Conservation (phyloP, 2,888 invertebrate species). For the Sepiola atlantica region DNA sequence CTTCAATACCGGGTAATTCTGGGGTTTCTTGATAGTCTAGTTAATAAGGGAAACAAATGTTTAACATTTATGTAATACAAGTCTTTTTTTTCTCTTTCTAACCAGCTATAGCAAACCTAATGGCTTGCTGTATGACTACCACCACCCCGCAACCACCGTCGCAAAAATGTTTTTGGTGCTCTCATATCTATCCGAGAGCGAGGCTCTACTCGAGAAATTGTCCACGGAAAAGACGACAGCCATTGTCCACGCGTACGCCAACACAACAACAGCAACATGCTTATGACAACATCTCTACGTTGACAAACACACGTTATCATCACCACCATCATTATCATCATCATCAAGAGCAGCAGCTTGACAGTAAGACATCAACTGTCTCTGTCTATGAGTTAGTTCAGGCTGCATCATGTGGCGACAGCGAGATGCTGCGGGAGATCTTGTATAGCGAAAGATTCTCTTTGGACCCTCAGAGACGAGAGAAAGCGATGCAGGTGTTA, state of each 20-base stretch:
- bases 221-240: slow-evolving; percentile 18
- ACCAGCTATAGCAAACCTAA: background rate
- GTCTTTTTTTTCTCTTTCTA: background rate
- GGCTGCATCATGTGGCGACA: slow-evolving; percentile 37
- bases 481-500: background rate
- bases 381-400: background rate
- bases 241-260: background rate
- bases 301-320: background rate
- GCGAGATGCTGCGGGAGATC: background rate
- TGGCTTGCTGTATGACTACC: background rate
- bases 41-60: too few species aligned
- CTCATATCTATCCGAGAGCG: slow-evolving; percentile 22
- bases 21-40: too few species aligned
- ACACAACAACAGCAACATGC: background rate
- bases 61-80: too few species aligned
- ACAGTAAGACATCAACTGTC: background rate
- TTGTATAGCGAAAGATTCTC: background rate
- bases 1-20: too few species aligned
- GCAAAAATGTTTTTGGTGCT: slow-evolving; percentile 15
- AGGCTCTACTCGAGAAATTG: slow-evolving; percentile 16
- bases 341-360: background rate
- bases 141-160: background rate
- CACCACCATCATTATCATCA: background rate
- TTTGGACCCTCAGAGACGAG: background rate
- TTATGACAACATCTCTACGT: background rate